Conservation (phyloP, 2,797 vertebrate genomes). For the Squalus acanthias region DNA sequence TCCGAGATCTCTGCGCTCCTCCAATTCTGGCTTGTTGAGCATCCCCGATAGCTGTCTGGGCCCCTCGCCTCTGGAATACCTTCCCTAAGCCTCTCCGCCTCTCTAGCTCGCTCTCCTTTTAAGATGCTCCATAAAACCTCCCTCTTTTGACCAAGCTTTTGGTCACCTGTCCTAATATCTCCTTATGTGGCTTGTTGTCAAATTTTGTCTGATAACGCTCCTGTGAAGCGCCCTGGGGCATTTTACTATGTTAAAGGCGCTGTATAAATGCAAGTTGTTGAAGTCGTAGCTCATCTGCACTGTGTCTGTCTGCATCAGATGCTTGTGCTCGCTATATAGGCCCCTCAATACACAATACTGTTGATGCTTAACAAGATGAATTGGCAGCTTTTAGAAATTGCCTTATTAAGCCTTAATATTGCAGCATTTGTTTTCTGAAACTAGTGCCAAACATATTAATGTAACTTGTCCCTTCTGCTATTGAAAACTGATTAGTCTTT, state of each 20-base stretch:
- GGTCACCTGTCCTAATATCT: neutral
- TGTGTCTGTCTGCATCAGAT: neutral
- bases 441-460: neutral
- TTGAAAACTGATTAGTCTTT: neutral
- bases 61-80: neutral
- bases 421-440: neutral
- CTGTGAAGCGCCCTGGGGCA: neutral
- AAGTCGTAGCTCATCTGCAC: neutral
- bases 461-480: neutral
- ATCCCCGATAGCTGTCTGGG: neutral
- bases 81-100: neutral
- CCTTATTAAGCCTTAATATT: neutral
- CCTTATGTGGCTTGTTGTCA: neutral
- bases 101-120: neutral
- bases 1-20: neutral
- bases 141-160: neutral
- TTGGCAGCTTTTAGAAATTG: neutral
- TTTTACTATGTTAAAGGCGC: too few relatives aligned
- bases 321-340: neutral
- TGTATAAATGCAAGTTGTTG: constrained; percentile 2
- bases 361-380: constrained; percentile 11
- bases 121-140: neutral
- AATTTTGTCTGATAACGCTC: neutral
- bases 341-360: neutral
- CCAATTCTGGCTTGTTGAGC: neutral